A percentile compares a stretch with the other conserved stretches of the same genome.
Conservation (phyloP, 1,140 invertebrate species). For the Melipona quadrifasciata region DNA sequence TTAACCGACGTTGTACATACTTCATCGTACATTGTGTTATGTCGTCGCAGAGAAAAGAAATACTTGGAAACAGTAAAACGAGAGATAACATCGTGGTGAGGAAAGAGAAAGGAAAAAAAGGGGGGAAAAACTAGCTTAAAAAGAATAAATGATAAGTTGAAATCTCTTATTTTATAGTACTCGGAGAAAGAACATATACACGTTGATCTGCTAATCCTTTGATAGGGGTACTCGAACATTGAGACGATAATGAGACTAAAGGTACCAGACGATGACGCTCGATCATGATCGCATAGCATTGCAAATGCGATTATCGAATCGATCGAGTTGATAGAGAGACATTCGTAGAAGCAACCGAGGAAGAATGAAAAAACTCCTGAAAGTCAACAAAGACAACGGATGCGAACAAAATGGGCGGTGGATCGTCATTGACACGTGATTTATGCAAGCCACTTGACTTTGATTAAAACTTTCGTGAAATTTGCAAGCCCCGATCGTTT, state of each 20-base stretch:
- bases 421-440: slow-evolving; percentile 69
- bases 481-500: not conserved
- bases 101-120: not conserved
- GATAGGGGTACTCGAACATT: slow-evolving; percentile 50
- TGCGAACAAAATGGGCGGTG: slow-evolving; percentile 44
- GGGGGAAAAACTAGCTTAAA: no score
- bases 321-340: slow-evolving; percentile 13
- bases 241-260: slow-evolving; percentile 44
- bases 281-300: slow-evolving; percentile 30
- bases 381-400: slow-evolving; percentile 35
- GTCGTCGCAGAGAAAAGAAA: not conserved
- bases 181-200: not conserved
- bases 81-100: not conserved
- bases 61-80: no score
- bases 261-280: slow-evolving; percentile 31
- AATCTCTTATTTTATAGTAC: not conserved
- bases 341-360: not conserved
- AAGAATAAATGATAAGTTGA: not conserved
- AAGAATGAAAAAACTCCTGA: not conserved
- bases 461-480: slow-evolving; percentile 58
- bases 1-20: no score
- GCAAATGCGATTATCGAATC: slow-evolving; percentile 37
- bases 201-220: slow-evolving; percentile 57
- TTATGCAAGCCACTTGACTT: slow-evolving; percentile 66
- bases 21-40: not conserved